A percentile compares a stretch with the other conserved stretches of the same genome.
Evolutionary conservation across 1,140 invertebrate species (phyloP).

Genomic region (Tetraneura akinire): DNA sequence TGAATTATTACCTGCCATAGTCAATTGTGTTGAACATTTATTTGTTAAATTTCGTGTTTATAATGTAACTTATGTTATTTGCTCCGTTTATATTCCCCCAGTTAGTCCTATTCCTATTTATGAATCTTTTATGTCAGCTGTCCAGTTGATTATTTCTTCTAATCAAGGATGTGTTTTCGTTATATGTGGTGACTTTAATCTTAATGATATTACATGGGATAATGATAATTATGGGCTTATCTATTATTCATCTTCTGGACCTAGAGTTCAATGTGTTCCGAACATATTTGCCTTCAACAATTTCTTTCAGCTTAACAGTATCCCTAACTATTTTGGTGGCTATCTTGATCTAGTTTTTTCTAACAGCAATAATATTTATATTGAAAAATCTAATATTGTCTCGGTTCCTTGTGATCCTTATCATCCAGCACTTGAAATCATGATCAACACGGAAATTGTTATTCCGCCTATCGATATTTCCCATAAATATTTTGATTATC

Average conservation of each 20-base stretch:
- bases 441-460: neutral
- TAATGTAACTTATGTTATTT: neutral
- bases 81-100: too few relatives aligned
- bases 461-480: neutral
- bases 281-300: constrained; percentile 8
- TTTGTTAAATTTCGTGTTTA: neutral
- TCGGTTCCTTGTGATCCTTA: constrained; percentile 7
- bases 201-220: neutral
- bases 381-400: neutral
- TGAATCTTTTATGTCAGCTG: too few relatives aligned
- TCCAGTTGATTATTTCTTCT: too few relatives aligned
- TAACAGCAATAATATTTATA: neutral
- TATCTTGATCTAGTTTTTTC: neutral
- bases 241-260: neutral
- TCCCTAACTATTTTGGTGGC: neutral
- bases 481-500: constrained; percentile 10
- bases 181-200: too few relatives aligned
- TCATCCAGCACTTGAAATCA: neutral
- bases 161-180: too few relatives aligned
- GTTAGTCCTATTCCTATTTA: too few relatives aligned
- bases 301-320: neutral
- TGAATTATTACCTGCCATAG: neutral
- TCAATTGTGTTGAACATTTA: neutral
- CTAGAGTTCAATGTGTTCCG: neutral
- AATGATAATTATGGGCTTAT: neutral